These are phyloP conservation scores for Stenopsyche tienmushanensis DNA, from an alignment of 1,140 invertebrate species.

Conservation along the genomic window DNA sequence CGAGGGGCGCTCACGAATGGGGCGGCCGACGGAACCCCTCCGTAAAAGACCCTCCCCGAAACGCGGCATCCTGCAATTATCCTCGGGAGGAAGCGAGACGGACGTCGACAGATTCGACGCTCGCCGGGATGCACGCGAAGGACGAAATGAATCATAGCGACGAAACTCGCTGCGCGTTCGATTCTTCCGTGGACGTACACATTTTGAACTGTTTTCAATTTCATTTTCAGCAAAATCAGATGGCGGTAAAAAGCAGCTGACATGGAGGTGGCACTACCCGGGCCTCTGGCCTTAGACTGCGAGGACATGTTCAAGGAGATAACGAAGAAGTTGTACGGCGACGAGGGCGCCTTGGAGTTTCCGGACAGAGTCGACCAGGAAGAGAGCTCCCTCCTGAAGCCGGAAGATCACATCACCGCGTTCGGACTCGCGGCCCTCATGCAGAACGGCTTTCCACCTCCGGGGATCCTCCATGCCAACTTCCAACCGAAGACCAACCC, in stretches of 20 bases:
- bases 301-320: slow-evolving; percentile 77
- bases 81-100: neutral
- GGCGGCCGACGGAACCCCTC: slow-evolving; percentile 10
- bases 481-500: slow-evolving; percentile 55
- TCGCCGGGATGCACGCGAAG: neutral
- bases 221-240: slow-evolving; percentile 16
- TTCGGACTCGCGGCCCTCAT: slow-evolving; percentile 70
- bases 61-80: neutral
- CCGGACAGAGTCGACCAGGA: slow-evolving; percentile 53
- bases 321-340: slow-evolving; percentile 84
- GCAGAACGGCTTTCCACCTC: slow-evolving; percentile 69
- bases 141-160: no score
- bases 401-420: slow-evolving; percentile 67
- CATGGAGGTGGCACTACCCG: slow-evolving; percentile 41
- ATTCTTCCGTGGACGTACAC: no score
- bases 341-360: slow-evolving; percentile 65
- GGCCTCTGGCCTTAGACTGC: slow-evolving; percentile 53
- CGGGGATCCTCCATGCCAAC: slow-evolving; percentile 58
- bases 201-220: no score
- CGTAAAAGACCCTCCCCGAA: neutral
- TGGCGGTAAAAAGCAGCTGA: slow-evolving; percentile 35
- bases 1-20: neutral
- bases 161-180: no score
- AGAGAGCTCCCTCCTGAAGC: slow-evolving; percentile 58
- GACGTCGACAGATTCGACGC: neutral